Percentiles rank a stretch among this genome's conserved stretches.
Evolutionary conservation across 2,113 vertebrate species (phyloP).

Genomic region (Podocnemis expansa): DNA sequence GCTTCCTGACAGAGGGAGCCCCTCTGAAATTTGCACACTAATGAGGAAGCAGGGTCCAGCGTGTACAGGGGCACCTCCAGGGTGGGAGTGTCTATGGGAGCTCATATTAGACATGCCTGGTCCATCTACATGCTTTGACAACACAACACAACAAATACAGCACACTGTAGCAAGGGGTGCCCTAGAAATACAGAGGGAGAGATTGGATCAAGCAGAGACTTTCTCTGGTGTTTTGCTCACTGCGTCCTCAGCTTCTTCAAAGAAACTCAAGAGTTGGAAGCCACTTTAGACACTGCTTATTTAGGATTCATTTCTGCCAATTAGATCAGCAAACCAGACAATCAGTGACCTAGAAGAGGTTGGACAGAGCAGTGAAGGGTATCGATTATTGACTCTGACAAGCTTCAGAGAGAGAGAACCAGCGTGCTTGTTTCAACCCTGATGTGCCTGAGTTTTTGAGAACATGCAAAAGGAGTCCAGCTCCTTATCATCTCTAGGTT

Average conservation of each 20-base stretch:
- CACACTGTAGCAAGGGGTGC: not conserved
- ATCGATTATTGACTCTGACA: not conserved
- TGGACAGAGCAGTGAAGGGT: not conserved
- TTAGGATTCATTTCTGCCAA: not conserved
- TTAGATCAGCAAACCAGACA: not conserved
- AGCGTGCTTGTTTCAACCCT: rapidly evolving
- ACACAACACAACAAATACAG: too few relatives aligned
- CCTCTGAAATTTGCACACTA: not conserved
- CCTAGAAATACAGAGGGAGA: not conserved
- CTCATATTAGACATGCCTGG: not conserved
- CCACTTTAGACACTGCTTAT: not conserved
- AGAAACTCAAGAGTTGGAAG: not conserved
- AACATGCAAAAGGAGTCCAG: not conserved
- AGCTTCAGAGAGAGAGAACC: not conserved
- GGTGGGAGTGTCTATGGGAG: not conserved
- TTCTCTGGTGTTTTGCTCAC: not conserved
- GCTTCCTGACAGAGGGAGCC: not conserved
- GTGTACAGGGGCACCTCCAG: not conserved
- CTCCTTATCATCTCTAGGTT: not conserved
- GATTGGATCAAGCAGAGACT: not conserved
- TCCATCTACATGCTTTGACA: not conserved
- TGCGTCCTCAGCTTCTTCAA: not conserved
- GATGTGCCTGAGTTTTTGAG: not conserved
- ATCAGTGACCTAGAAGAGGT: not conserved
- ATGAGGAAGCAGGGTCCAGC: too few relatives aligned